Evolutionary conservation across 1,140 invertebrate species (phyloP).

Genomic region (Cydia fagiglandana): DNA sequence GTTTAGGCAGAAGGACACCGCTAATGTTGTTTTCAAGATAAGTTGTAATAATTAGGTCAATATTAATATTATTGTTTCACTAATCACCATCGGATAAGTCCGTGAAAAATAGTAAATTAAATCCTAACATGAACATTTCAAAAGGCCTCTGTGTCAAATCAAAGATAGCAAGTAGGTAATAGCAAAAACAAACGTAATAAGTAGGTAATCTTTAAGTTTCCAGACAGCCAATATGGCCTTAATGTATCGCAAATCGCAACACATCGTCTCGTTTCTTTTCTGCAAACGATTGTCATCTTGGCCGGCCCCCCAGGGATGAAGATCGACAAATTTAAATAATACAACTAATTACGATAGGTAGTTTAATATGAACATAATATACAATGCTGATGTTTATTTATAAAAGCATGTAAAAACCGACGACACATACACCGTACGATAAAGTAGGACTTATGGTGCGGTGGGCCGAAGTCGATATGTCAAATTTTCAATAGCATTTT

Average conservation of each 20-base stretch:
- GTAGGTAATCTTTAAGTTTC: too few relatives aligned
- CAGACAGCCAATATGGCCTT: too few relatives aligned
- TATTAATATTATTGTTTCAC: not conserved
- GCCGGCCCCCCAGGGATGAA: not conserved
- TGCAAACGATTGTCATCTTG: too few relatives aligned
- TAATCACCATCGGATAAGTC: too few relatives aligned
- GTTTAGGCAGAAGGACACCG: not conserved
- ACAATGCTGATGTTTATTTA: constrained; percentile 76
- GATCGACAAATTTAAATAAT: constrained; percentile 48
- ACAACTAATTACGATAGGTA: constrained; percentile 56
- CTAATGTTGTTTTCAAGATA: not conserved
- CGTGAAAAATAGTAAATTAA: too few relatives aligned
- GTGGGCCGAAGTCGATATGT: not conserved
- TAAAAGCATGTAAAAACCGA: constrained; percentile 77
- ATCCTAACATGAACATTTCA: not conserved
- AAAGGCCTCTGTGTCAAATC: too few relatives aligned
- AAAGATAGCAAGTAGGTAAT: too few relatives aligned
- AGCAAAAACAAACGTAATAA: too few relatives aligned
- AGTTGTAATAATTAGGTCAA: constrained; percentile 7
- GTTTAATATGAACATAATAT: constrained; percentile 79
- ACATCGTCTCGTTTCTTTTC: too few relatives aligned
- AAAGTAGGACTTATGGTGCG: constrained; percentile 57
- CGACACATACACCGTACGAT: constrained; percentile 69
- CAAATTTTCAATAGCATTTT: not conserved
- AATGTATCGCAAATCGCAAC: too few relatives aligned